Evolutionary conservation across 2,113 vertebrate species (phyloP).

Genomic region (Brienomyrus brachyistius): DNA sequence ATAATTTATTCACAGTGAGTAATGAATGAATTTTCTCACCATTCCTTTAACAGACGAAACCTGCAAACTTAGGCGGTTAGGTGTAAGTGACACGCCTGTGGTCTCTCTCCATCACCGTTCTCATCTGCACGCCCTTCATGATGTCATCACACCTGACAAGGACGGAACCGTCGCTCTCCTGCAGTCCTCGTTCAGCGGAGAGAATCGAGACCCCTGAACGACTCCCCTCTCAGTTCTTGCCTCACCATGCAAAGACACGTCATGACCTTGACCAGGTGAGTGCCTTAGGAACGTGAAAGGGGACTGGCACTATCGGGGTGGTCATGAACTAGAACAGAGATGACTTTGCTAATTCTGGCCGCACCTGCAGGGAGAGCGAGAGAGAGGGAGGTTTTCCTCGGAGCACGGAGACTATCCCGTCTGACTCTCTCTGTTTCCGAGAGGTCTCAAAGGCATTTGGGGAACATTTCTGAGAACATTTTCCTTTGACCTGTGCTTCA

Average conservation of each 20-base stretch:
- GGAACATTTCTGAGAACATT: not conserved
- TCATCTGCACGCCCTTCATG: not conserved
- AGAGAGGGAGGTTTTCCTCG: not conserved
- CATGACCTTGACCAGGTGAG: not conserved
- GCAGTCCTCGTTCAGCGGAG: not conserved
- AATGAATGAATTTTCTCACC: not conserved
- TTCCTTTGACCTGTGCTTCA: not conserved
- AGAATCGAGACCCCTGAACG: not conserved
- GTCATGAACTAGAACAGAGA: not conserved
- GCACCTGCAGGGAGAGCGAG: not conserved
- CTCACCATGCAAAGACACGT: not conserved
- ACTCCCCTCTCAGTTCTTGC: not conserved
- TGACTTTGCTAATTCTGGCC: constrained; percentile 3
- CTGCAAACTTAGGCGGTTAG: not conserved
- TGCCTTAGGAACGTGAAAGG: not conserved
- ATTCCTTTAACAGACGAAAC: not conserved
- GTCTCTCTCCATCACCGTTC: not conserved
- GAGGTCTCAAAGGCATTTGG: not conserved
- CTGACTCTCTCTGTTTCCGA: not conserved
- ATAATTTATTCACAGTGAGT: not conserved
- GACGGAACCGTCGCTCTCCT: not conserved
- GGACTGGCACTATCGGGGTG: not conserved
- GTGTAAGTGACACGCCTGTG: not conserved
- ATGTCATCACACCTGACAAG: not conserved
- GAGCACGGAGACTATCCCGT: not conserved